A percentile compares a stretch with the other conserved stretches of the same genome.
These are phyloP conservation scores for Rhopilema esculentum DNA, from an alignment of 30 jellyfish, hydroid and myxozoan genomes.

Conservation along the genomic window DNA sequence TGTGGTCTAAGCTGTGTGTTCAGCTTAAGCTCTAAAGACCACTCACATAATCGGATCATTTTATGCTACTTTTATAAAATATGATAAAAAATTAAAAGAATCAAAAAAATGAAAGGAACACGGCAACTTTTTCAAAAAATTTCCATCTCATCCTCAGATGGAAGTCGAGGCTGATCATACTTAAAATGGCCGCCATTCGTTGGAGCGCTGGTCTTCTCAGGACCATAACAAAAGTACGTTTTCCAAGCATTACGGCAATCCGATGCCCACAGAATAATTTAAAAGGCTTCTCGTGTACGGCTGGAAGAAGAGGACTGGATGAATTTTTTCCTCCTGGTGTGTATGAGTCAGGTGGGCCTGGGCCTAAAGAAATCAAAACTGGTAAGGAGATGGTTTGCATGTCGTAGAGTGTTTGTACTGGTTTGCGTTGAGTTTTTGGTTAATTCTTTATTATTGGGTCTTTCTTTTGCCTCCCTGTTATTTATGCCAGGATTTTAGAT, in stretches of 20 bases:
- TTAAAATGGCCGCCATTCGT: neutral
- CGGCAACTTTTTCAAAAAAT: too few relatives aligned
- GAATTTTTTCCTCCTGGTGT: slow-evolving; percentile 98
- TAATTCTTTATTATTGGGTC: too few relatives aligned
- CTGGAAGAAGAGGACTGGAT: slow-evolving; percentile 67
- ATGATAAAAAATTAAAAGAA: too few relatives aligned
- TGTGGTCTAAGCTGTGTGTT: too few relatives aligned
- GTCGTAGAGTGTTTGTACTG: neutral
- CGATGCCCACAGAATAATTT: neutral
- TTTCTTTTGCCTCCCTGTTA: too few relatives aligned
- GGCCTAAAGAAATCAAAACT: slow-evolving; percentile 77
- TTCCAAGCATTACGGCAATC: neutral
- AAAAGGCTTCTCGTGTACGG: neutral
- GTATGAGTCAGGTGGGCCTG: slow-evolving; percentile 80
- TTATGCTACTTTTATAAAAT: too few relatives aligned
- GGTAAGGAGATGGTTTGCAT: slow-evolving; percentile 30
- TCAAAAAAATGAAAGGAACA: too few relatives aligned
- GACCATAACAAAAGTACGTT: neutral
- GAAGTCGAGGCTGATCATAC: neutral
- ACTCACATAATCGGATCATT: too few relatives aligned
- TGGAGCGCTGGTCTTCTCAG: neutral
- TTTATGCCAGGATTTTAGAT: too few relatives aligned
- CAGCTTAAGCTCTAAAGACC: too few relatives aligned
- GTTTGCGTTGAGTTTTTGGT: neutral
- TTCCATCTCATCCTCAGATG: neutral